Base-by-base conservation (phyloP, 2,113 vertebrate species). In the Oreochromis spilurus region DNA sequence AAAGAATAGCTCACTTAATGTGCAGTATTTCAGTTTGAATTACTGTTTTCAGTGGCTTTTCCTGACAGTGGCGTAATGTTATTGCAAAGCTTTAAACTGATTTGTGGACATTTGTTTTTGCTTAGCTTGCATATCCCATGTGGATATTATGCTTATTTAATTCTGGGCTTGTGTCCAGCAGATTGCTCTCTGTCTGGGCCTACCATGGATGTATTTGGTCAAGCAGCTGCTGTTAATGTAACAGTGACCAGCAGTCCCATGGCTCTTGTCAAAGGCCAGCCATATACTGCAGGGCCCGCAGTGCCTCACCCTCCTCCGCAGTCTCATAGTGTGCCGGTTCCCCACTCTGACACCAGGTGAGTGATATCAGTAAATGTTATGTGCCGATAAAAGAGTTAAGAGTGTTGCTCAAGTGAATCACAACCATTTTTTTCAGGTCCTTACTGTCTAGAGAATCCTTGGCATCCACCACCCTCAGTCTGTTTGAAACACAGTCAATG, bases 261-360 rank as follows among this genome's bases (percentile, higher is more conserved):
- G 95, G 95, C 97, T 89, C 93, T 97, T 93, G 96, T 94, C 86
- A 87, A 89, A 82, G 91, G 93, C 91, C 97, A 96, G 48, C 92
- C 95, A 70, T 94, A 94, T n/a, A 90, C 95, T 89, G 90, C 95
- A 62, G 94, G 96, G 85, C 95, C 95, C 89, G 87, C 94, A 78
- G 95, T 92, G 80, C 95, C 91, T 87, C 94, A 95, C 89, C 95
- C 92, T 81, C 96, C 96, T 58, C 94, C 96, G 91, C 96, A 97
- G 91, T 94, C 94, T 93, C 94, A 96, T 54, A 95, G 93, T 84
- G 93, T 95, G 91, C 95, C 94, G 45, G 92, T 95, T 92, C 96
- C 97, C 89, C 93, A 96, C 90, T 96, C 96, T 60, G 97, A 98
- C 90, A 95, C 96, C 96, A 98, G 98, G 98, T 99, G 90, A 94